Evolutionary conservation across 2,888 invertebrate genomes (phyloP).

Genomic region (Cryptus viduatorius): DNA sequence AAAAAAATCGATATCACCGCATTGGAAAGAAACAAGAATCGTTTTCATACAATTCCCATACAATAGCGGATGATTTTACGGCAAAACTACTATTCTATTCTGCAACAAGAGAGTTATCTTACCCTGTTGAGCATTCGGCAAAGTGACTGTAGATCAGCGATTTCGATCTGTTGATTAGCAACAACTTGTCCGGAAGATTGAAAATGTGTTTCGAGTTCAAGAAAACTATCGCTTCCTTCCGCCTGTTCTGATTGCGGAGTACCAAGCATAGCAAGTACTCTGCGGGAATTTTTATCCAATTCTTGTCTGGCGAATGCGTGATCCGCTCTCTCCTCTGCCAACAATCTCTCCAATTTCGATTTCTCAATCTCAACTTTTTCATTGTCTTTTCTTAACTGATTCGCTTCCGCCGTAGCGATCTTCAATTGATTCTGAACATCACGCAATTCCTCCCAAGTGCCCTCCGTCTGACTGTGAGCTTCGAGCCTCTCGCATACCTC

Average conservation of each 20-base stretch:
- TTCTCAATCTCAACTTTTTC: slow-evolving; percentile 88
- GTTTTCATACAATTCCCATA: too few relatives aligned
- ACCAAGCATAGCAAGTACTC: slow-evolving; percentile 88
- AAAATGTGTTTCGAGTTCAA: slow-evolving; percentile 91
- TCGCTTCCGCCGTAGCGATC: slow-evolving; percentile 86
- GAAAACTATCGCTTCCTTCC: slow-evolving; percentile 90
- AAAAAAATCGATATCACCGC: too few relatives aligned
- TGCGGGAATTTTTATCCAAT: slow-evolving; percentile 90
- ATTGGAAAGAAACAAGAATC: too few relatives aligned
- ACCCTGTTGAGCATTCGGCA: slow-evolving; percentile 91
- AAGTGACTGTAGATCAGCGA: slow-evolving; percentile 89
- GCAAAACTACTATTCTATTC: slow-evolving; percentile 22
- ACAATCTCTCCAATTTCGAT: slow-evolving; percentile 87
- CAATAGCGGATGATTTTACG: too few relatives aligned
- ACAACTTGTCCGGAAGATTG: slow-evolving; percentile 91
- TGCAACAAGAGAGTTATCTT: slow-evolving; percentile 75
- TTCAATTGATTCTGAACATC: slow-evolving; percentile 87
- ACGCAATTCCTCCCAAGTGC: slow-evolving; percentile 88
- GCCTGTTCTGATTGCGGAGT: slow-evolving; percentile 82
- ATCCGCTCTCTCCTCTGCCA: slow-evolving; percentile 90
- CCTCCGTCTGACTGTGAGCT: slow-evolving; percentile 89
- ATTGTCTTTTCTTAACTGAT: slow-evolving; percentile 83
- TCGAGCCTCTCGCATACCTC: slow-evolving; percentile 85
- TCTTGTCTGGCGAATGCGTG: slow-evolving; percentile 91
- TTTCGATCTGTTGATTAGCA: slow-evolving; percentile 91